Base-by-base conservation (phyloP, 2,888 invertebrate genomes). In the Tortricodes alternella region DNA sequence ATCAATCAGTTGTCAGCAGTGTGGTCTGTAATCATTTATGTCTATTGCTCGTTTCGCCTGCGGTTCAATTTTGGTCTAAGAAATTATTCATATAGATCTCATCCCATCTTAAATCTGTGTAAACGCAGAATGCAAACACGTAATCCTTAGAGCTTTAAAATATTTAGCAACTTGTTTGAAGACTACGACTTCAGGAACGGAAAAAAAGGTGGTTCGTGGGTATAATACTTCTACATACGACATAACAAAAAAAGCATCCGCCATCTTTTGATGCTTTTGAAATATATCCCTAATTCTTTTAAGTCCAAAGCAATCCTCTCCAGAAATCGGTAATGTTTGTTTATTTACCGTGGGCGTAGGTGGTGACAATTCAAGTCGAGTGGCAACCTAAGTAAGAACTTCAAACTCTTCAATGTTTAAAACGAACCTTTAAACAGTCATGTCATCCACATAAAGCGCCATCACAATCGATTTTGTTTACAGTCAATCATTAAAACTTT, bases 1-100 rank as follows among this genome's bases (percentile, higher is more conserved):
- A 69, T 73, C 68, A 67, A 63, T 71, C 70, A 69, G 64, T 61
- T 61, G 62, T 64, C 51, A 46, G 34, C 19, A 21, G 21, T 5
- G 23, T 49, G 18, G 23, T 53, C 32, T 46, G 11, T 38, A 46
- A 39, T 53, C 39, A 46, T 39, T 18, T 13, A n/a, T 1, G 24
- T 24, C 24, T 24, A 9, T 8, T 2, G 7, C 0, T 24, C 23
- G 23, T 2, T 23, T 23, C 4, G 23, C 23, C 23, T 6, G 7
- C 4, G 7, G 4, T 6, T 6, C 7, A 23, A 23, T 8, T 24
- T 2, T 24, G 8, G 24, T 24, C n/a, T n/a, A n/a, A n/a, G n/a
- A n/a, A n/a, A n/a, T n/a, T n/a, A n/a, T n/a, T n/a, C n/a, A n/a
- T n/a, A n/a, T n/a, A n/a, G n/a, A n/a, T n/a, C n/a, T n/a, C n/a